Evolutionary conservation across 1,140 invertebrate genomes (phyloP).

Genomic region (Lepidurus packardi): DNA sequence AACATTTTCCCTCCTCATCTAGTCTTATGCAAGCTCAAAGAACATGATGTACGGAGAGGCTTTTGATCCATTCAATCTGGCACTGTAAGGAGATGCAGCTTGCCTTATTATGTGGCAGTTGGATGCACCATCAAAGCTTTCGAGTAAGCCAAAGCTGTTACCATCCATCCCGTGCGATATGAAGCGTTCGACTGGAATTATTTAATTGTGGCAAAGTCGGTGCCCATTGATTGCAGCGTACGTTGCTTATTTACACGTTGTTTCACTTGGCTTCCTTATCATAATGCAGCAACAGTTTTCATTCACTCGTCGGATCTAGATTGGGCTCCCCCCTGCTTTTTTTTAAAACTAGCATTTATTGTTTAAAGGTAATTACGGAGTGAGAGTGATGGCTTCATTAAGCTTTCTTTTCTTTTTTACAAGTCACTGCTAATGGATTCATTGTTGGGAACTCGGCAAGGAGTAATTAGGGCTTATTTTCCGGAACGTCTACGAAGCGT

Average conservation of each 20-base stretch:
- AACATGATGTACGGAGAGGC: slow-evolving; percentile 11
- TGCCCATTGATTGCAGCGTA: not conserved
- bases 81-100: slow-evolving; percentile 15
- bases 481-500: too few species aligned
- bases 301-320: not conserved
- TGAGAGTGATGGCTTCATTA: too few species aligned
- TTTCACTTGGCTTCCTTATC: not conserved
- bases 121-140: not conserved
- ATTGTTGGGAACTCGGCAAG: too few species aligned
- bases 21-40: not conserved
- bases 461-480: too few species aligned
- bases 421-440: too few species aligned
- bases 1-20: slow-evolving; percentile 8
- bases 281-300: not conserved
- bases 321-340: not conserved
- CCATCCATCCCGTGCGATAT: not conserved
- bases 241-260: not conserved
- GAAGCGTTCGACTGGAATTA: not conserved
- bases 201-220: slow-evolving; percentile 15
- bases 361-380: too few species aligned
- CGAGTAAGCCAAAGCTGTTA: not conserved
- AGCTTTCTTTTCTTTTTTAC: too few species aligned
- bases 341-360: too few species aligned
- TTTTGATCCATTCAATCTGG: slow-evolving; percentile 12
- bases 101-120: not conserved